Evolutionary conservation across 2,113 vertebrate species (phyloP).

Genomic region (Cephalopterus ornatus): DNA sequence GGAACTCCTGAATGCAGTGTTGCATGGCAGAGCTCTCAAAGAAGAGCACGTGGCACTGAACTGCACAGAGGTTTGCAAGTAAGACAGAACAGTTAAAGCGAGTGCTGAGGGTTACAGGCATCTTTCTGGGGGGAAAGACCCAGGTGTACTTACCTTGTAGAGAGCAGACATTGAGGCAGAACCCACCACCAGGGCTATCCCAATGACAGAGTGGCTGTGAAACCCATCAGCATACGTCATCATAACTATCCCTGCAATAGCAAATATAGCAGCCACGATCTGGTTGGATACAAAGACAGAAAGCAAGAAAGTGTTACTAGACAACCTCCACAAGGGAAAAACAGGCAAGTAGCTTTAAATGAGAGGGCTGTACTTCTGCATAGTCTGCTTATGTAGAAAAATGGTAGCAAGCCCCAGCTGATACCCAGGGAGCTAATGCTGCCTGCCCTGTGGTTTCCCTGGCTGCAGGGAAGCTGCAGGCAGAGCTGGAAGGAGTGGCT

Average conservation of each 20-base stretch:
- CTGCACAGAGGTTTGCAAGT: not conserved
- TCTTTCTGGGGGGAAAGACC: not conserved
- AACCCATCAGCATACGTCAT: constrained; percentile 97
- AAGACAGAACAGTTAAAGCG: not conserved
- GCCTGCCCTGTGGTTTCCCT: not conserved
- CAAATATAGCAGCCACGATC: constrained; percentile 97
- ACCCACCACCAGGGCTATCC: constrained; percentile 91
- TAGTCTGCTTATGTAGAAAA: not conserved
- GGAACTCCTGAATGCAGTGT: not conserved
- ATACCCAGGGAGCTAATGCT: not conserved
- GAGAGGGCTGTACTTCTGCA: not conserved
- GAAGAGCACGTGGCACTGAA: not conserved
- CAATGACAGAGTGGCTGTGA: constrained; percentile 95
- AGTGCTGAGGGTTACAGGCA: not conserved
- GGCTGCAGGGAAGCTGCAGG: not conserved
- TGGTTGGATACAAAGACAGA: constrained; percentile 62
- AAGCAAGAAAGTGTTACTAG: not conserved
- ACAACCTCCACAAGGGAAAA: not conserved
- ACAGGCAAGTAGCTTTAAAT: not conserved
- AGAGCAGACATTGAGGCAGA: constrained; percentile 94
- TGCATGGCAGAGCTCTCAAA: not conserved
- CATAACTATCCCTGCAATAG: constrained; percentile 97
- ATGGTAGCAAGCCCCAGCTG: not conserved
- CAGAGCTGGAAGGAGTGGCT: not conserved
- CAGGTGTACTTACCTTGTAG: constrained; percentile 84